Conservation (phyloP, 1,140 invertebrate genomes). For the Sarcophaga bullata region DNA sequence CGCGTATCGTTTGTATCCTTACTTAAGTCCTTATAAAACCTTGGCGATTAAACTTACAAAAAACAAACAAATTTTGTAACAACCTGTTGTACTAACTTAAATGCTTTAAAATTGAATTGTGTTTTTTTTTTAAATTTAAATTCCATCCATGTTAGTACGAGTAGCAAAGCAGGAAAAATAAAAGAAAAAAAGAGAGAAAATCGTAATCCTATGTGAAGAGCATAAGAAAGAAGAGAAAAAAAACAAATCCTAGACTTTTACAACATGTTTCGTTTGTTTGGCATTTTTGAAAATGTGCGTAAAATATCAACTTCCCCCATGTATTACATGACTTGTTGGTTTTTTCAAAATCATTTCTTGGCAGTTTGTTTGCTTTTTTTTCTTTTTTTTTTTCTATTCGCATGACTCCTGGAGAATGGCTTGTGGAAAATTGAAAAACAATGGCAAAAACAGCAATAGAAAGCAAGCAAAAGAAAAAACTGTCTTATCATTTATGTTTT, state of each 20-base stretch:
- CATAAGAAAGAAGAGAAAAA: neutral
- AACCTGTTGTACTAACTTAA: no score
- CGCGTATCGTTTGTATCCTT: no score
- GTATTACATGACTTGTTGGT: slow-evolving; percentile 3
- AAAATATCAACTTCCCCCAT: neutral
- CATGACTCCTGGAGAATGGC: neutral
- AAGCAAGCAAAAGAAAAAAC: neutral
- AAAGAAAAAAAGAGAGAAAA: no score
- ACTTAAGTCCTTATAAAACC: no score
- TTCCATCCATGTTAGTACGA: neutral
- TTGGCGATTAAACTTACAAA: no score
- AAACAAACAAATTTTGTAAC: no score
- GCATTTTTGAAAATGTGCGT: slow-evolving; percentile 7
- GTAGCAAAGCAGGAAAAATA: no score
- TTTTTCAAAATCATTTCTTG: neutral
- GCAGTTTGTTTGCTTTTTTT: no score
- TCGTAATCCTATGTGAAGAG: no score
- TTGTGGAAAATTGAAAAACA: slow-evolving; percentile 21
- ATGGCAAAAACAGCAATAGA: neutral
- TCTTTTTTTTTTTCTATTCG: no score
- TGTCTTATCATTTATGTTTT: neutral
- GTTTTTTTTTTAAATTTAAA: neutral
- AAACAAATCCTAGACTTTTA: neutral
- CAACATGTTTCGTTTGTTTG: neutral
- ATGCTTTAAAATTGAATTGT: no score